Percentiles rank a stretch among this genome's conserved stretches.
Conservation (phyloP, 2,888 invertebrate species). For the Ceraclea dissimilis region DNA sequence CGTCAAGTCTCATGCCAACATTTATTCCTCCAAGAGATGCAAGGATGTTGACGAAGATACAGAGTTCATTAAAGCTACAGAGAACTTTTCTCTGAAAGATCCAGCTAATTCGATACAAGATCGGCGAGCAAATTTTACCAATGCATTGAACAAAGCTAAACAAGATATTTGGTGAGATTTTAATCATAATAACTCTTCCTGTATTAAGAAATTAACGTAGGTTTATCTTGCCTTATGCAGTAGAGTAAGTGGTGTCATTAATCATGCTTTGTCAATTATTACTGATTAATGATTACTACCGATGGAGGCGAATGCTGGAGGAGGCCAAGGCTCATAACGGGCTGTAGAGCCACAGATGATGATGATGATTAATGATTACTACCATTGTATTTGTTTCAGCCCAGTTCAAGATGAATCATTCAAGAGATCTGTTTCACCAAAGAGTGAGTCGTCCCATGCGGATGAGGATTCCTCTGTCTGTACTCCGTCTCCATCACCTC, state of each 20-base stretch:
- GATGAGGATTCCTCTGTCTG: conserved; percentile 2
- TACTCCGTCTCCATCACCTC: conserved; percentile 36
- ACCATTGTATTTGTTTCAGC: conserved; percentile 15
- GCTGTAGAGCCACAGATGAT: too few relatives aligned
- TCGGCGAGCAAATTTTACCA: conserved; percentile 40
- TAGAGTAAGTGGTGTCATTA: too few relatives aligned
- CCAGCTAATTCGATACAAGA: conserved; percentile 31
- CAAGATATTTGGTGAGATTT: conserved; percentile 42
- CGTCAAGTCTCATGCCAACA: not conserved
- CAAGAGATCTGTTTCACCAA: conserved; percentile 21
- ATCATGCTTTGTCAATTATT: too few relatives aligned
- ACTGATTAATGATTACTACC: too few relatives aligned
- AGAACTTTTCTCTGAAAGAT: conserved; percentile 24
- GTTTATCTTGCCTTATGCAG: too few relatives aligned
- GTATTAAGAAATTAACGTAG: too few relatives aligned
- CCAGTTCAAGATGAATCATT: conserved; percentile 8
- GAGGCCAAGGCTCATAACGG: too few relatives aligned
- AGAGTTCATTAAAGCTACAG: conserved; percentile 23
- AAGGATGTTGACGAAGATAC: conserved; percentile 23
- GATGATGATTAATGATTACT: too few relatives aligned
- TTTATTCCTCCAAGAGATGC: conserved; percentile 5
- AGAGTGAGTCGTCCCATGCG: conserved; percentile 23
- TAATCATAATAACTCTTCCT: too few relatives aligned
- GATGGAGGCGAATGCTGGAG: too few relatives aligned
- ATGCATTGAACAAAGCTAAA: conserved; percentile 43